These are phyloP conservation scores for Gallinago stenura DNA, from an alignment of 2,797 vertebrate species.

Conservation along the genomic window DNA sequence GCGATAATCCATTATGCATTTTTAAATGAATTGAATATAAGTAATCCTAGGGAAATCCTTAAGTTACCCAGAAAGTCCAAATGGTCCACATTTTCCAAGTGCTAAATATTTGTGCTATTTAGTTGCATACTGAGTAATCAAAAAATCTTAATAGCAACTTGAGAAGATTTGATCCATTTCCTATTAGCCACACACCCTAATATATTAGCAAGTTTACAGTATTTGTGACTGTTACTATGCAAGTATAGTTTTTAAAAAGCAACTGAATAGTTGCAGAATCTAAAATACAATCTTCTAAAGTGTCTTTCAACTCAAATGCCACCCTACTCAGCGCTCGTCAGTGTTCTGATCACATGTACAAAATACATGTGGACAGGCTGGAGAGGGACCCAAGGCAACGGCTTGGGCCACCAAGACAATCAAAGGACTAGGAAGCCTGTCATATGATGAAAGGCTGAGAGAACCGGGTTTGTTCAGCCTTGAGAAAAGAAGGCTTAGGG, in stretches of 20 bases:
- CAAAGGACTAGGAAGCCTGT: background rate
- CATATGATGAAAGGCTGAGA: background rate
- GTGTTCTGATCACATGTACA: background rate
- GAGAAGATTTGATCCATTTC: background rate
- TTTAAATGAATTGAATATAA: background rate
- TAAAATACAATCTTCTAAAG: background rate
- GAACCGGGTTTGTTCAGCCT: background rate
- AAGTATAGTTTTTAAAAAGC: background rate
- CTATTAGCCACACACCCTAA: background rate
- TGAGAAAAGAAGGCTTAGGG: background rate
- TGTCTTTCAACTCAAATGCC: background rate
- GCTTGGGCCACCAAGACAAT: background rate
- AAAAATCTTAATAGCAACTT: background rate
- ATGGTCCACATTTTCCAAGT: background rate
- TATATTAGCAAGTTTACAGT: background rate
- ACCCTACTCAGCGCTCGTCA: fast-evolving
- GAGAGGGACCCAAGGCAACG: background rate
- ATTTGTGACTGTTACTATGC: background rate
- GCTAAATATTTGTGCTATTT: background rate
- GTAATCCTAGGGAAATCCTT: background rate
- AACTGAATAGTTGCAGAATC: background rate
- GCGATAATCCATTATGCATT: background rate
- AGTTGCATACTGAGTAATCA: background rate
- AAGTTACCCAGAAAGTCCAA: background rate
- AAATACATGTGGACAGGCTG: background rate